These are phyloP conservation scores for Gymnoscopelus microlampas DNA, from an alignment of 2,797 vertebrate genomes.

Conservation along the genomic window DNA sequence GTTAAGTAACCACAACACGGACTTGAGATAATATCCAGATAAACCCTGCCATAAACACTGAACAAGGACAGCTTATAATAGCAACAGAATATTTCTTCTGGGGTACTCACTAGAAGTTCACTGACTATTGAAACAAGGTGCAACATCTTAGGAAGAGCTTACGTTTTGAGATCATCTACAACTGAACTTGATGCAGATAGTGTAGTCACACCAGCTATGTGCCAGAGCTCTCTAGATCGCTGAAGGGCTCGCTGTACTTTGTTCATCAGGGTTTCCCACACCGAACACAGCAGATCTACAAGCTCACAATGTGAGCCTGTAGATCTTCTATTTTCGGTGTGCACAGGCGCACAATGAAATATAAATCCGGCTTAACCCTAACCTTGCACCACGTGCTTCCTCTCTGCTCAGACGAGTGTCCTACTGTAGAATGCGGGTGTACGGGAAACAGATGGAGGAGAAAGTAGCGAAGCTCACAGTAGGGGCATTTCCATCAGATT, in stretches of 20 bases:
- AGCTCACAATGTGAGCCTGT: too few species aligned
- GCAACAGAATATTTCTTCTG: constrained; percentile 1
- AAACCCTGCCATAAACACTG: constrained; percentile 20
- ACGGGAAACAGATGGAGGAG: constrained; percentile 10
- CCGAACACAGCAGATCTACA: too few species aligned
- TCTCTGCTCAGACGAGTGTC: constrained; percentile 31
- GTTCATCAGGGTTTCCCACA: too few species aligned
- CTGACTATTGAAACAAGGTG: background rate
- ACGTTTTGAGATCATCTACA: background rate
- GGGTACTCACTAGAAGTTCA: too few species aligned
- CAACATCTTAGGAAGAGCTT: background rate
- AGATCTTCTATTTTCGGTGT: too few species aligned
- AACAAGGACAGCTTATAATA: constrained; percentile 23
- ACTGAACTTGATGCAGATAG: constrained; percentile 9
- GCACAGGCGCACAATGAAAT: too few species aligned
- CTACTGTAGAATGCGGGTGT: constrained; percentile 12
- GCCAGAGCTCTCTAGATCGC: too few species aligned
- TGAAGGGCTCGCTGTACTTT: too few species aligned
- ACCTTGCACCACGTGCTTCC: constrained; percentile 47
- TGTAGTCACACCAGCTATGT: constrained; percentile 19
- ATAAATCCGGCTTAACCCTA: background rate
- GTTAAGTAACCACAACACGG: constrained; percentile 31
- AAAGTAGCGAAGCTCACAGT: constrained; percentile 36
- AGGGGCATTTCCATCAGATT: constrained; percentile 75
- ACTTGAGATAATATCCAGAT: constrained; percentile 23